Evolutionary conservation across 2,888 invertebrate species (phyloP), one percentile per base, ranked within the genome.

Genomic region (Adelognathus sp.): DNA sequence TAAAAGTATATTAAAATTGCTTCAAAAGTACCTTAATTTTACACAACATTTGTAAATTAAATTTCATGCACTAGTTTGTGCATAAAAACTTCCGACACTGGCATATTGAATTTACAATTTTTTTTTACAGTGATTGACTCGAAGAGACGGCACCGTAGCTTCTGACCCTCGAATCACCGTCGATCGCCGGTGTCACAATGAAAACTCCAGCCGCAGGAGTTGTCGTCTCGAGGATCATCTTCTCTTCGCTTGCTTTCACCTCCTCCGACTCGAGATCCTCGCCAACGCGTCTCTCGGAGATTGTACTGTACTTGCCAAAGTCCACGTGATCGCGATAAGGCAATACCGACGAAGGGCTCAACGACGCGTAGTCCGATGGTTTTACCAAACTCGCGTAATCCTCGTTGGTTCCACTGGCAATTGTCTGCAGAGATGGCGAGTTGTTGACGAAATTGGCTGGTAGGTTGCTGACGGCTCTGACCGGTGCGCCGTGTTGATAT

Each of bases 121-220:
- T n/a, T n/a, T n/a, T n/a, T n/a, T n/a, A n/a, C n/a, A 50, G n/a
- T 24, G 21, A 24, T 76, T 54, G 61, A 9, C 33, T 41, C 52
- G 41, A 33, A 3, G 24, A 16, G n/a, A 56, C 11, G 16, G 7
- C 14, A 1, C 36, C 54, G 66, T 66, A 66, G 7, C 33, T 76
- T 24, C 66, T 44, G 24, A 76, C 61, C 52, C 24, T 64, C 5
- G 72, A 66, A 44, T 76, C 66, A 3, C 44, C 33, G 41, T 66
- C 39, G 36, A 71, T 50, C 4, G 21, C 46, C 29, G 73, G 56
- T 29, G 33, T 16, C 11, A 5, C 31, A 7, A 46, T 31, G 29
- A 58, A 11, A 16, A 27, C 33, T n/a, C n/a, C n/a, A n/a, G n/a
- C n/a, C 27, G 29, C 31, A 1, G 73, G 29, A 9, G 9, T 52